A percentile compares a stretch with the other conserved stretches of the same genome.
Conservation (phyloP, 2,888 invertebrate genomes). For the Drosophila cracens region DNA sequence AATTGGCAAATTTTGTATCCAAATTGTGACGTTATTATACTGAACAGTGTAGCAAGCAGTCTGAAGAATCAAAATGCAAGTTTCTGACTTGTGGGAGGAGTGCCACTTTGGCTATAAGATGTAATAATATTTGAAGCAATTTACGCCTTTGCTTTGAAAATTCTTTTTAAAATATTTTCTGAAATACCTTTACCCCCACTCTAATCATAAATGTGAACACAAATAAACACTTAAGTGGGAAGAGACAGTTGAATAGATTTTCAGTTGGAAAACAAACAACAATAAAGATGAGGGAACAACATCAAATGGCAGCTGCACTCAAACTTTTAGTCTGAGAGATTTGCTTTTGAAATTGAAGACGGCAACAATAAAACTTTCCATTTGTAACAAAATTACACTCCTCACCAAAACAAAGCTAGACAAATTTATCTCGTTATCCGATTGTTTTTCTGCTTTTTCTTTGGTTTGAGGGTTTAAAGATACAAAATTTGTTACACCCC, state of each 20-base stretch:
- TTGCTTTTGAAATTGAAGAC: constrained; percentile 60
- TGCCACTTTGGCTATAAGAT: neutral
- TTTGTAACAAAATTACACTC: constrained; percentile 70
- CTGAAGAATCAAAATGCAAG: neutral
- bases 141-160: constrained; percentile 6
- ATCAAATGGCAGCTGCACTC: constrained; percentile 63
- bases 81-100: neutral
- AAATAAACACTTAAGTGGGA: constrained; percentile 22
- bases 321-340: constrained; percentile 69
- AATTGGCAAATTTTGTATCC: neutral
- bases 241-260: constrained; percentile 66
- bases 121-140: neutral
- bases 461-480: constrained; percentile 13
- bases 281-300: constrained; percentile 14
- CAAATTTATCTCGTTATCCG: constrained; percentile 69
- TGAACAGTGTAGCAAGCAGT: neutral
- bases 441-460: constrained; percentile 32
- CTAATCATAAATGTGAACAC: constrained; percentile 23
- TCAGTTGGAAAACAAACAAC: constrained; percentile 50
- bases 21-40: neutral
- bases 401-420: constrained; percentile 56
- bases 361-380: constrained; percentile 75
- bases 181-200: constrained; percentile 1
- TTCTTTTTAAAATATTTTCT: constrained; percentile 13
- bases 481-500: neutral